Base-by-base conservation (phyloP, 1,140 invertebrate species). In the Stenopsyche tienmushanensis region DNA sequence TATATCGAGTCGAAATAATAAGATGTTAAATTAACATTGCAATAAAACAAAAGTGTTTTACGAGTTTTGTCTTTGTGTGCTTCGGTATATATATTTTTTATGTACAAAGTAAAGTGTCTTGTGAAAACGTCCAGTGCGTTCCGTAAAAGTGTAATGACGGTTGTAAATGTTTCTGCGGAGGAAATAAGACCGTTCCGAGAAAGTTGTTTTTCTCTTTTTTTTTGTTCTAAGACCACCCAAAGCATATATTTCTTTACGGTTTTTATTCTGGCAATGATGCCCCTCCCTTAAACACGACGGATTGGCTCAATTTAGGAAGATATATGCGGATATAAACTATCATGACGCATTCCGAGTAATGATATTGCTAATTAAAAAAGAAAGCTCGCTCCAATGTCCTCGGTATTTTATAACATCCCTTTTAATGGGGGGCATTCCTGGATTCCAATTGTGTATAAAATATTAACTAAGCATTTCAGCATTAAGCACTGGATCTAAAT, bases 41-140 rank as follows among this genome's bases (percentile, higher is more conserved):
- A 34, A 34, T 34, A 34, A 34, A 34, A 34, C 29, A 34, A 34
- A 34, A 34, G 29, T 34, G 29, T 13, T 13, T 34, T 34, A 34
- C 13, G 29, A 34, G 5, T 34, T 34, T 34, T 34, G 29, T 34
- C 29, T 34, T 34, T 34, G 29, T 34, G 29, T 13, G 5, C 29
- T 13, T 5, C 5, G 29, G 29, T 34, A 34, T 34, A 34, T 34
- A 34, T 13, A 34, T 34, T 34, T 34, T 34, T 34, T 34, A 34
- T 34, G 29, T 34, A 18, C 54, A 42, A 60, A 60, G 42, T 47
- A 34, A 60, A 60, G 29, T 58, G 55, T 58, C 29, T 58, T 45
- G 55, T 24, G 55, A 58, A 58, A 26, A 58, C 55, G 55, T 58
- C 55, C 55, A 58, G 55, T 58, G 55, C 55, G 55, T 58, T 58